These are phyloP conservation scores for Meloidogyne exigua DNA, from an alignment of 1,140 invertebrate species.

Conservation along the genomic window DNA sequence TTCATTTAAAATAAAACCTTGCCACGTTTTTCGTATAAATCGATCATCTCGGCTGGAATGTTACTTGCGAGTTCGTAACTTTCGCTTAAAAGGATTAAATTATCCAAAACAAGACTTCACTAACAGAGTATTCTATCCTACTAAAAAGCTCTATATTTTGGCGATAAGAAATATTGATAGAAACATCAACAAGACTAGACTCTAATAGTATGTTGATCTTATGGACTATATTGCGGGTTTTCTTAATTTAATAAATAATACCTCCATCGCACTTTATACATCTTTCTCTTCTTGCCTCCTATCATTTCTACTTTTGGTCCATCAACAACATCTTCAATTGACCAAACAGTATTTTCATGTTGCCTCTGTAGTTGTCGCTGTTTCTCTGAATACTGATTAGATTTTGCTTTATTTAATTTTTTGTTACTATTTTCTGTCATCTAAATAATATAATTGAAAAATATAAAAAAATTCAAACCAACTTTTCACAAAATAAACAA, in stretches of 20 bases:
- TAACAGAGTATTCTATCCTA: too few species aligned
- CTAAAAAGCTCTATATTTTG: too few species aligned
- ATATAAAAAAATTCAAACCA: background rate
- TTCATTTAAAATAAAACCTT: slow-evolving; percentile 22
- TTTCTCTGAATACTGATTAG: background rate
- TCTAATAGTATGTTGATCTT: too few species aligned
- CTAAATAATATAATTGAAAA: background rate
- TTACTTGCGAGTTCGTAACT: slow-evolving; percentile 28
- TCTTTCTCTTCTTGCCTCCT: slow-evolving; percentile 4
- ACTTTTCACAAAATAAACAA: background rate
- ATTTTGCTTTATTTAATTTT: slow-evolving; percentile 6
- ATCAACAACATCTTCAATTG: slow-evolving; percentile 26
- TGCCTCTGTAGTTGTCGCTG: background rate
- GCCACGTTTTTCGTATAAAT: slow-evolving; percentile 23
- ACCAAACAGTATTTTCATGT: slow-evolving; percentile 13
- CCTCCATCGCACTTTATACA: slow-evolving; percentile 27
- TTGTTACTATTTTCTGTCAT: background rate
- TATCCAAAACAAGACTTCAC: background rate
- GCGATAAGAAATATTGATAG: too few species aligned
- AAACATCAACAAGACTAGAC: too few species aligned
- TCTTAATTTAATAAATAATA: background rate
- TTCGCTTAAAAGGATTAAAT: slow-evolving; percentile 7
- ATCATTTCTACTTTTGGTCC: slow-evolving; percentile 17
- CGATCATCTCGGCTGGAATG: slow-evolving; percentile 14
- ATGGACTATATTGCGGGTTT: background rate